phyloP scores from a whole-genome alignment of 2,888 invertebrate genomes.

The Netelia virgata region DNA sequence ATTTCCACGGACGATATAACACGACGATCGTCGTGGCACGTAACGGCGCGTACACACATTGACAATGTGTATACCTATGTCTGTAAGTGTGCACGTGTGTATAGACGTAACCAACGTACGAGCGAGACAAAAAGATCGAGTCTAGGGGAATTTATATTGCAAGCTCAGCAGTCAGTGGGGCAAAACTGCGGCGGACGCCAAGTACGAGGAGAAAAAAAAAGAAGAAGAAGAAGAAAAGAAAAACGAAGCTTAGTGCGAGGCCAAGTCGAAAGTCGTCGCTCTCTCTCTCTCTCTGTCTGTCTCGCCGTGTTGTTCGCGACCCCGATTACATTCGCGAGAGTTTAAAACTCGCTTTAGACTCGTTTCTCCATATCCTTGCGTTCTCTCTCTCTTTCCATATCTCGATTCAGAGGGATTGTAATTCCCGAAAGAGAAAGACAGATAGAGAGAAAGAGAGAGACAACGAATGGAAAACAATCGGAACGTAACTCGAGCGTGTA shows the following conservation, averaged over 20 bases:
- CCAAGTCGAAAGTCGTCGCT: slow-evolving; percentile 55
- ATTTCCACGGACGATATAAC: slow-evolving; percentile 11
- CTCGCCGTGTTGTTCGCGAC: slow-evolving; percentile 6
- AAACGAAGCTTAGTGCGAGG: slow-evolving; percentile 1
- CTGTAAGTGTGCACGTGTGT: not conserved
- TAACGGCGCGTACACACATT: not conserved
- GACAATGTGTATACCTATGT: not conserved
- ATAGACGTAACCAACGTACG: not conserved
- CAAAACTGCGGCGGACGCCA: slow-evolving; percentile 39
- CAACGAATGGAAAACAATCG: slow-evolving; percentile 17
- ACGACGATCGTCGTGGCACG: not conserved
- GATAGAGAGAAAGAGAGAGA: not conserved
- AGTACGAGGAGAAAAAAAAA: slow-evolving; percentile 38
- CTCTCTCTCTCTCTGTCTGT: not conserved
- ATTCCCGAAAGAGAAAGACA: not conserved
- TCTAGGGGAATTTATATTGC: slow-evolving; percentile 56
- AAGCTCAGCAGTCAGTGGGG: slow-evolving; percentile 53
- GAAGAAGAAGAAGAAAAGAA: not conserved
- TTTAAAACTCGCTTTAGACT: slow-evolving; percentile 62
- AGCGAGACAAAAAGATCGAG: slow-evolving; percentile 51
- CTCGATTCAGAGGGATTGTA: not conserved
- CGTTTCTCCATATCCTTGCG: slow-evolving; percentile 1
- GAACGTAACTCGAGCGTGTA: slow-evolving; percentile 42
- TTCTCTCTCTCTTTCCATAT: slow-evolving; percentile 8
- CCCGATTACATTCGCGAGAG: slow-evolving; percentile 61